Evolutionary conservation across 2,113 vertebrate species (phyloP), one percentile per base, ranked within the genome.

Genomic region (Cettia cetti): DNA sequence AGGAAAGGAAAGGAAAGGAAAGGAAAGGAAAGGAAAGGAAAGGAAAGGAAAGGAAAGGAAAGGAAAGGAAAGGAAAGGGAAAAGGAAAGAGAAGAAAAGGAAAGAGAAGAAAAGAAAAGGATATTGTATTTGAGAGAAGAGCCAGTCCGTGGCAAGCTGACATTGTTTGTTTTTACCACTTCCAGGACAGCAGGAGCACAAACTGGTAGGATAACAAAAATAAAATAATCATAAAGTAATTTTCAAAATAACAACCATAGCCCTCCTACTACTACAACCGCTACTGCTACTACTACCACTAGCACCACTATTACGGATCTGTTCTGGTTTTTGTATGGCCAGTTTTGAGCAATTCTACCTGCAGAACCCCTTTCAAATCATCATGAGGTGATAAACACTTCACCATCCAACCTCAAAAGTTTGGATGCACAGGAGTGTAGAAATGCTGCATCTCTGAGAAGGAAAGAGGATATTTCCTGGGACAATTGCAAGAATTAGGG

Each of bases 351-450:
- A 74, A 5, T 21, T 72, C 8, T 59, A 3, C 6, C 19, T 31
- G 16, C 22, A 37, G 19, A 89, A 30, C 19, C 1, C 1, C 4
- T 21, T 59, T 18, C 17, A n/a, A 28, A 72, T 8, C 6, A 12
- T 20, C 3, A 9, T 21, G 37, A 52, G 19, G 4, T 16, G 18
- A 28, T 50, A 18, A 8, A 39, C 37, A 10, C 4, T 24, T 12
- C 12, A 52, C 23, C 3, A 2, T 16, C 13, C 4, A 27, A 7
- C 6, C 2, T 8, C 19, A 65, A 15, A 74, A 1, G 2, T 27
- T 8, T 39, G 19, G 22, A 21, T 1, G 1, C 16, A 24, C 7
- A 26, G 3, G 21, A 44, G 7, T 1, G 0, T 20, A 13, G 2
- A 35, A 27, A 4, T 53, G 2, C n/a, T 78, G 4, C 12, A 21